Conservation (phyloP, 2,797 vertebrate species). For the Cynodonichthys magdalenae region DNA sequence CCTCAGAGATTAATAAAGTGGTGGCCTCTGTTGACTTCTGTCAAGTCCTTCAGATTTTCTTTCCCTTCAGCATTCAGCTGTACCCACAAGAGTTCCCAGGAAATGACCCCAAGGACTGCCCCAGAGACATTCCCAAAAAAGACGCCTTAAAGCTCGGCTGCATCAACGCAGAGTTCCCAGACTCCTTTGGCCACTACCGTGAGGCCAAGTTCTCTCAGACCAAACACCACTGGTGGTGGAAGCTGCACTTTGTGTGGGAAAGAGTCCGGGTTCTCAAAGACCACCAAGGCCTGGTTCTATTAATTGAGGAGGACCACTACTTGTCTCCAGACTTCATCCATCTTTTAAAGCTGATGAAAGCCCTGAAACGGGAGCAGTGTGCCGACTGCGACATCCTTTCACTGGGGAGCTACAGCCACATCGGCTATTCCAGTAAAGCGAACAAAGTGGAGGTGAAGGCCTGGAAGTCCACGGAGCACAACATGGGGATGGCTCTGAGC, state of each 20-base stretch:
- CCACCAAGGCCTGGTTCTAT: constrained; percentile 87
- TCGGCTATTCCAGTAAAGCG: constrained; percentile 86
- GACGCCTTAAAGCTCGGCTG: constrained; percentile 91
- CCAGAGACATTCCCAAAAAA: constrained; percentile 89
- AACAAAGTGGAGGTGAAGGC: constrained; percentile 94
- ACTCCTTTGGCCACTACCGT: constrained; percentile 96
- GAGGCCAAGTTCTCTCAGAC: constrained; percentile 97
- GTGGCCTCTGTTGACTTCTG: constrained; percentile 91
- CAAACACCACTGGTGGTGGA: constrained; percentile 99
- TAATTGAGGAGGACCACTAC: constrained; percentile 96
- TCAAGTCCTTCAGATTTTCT: constrained; percentile 96
- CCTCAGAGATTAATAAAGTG: constrained; percentile 91
- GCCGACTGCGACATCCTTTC: constrained; percentile 92
- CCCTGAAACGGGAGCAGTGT: constrained; percentile 85
- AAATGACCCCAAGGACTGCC: constrained; percentile 93
- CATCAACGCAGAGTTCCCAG: constrained; percentile 95
- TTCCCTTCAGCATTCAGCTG: constrained; percentile 97
- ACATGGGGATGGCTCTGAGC: constrained; percentile 95
- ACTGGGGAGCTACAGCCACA: constrained; percentile 88
- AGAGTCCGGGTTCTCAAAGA: constrained; percentile 86
- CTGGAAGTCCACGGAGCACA: constrained; percentile 99
- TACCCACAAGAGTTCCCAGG: constrained; percentile 97
- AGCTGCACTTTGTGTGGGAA: constrained; percentile 98
- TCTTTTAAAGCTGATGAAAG: constrained; percentile 87
- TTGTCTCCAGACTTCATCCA: constrained; percentile 92